These are phyloP conservation scores for Clarias fuscus DNA, from an alignment of 2,797 vertebrate genomes.

Conservation along the genomic window DNA sequence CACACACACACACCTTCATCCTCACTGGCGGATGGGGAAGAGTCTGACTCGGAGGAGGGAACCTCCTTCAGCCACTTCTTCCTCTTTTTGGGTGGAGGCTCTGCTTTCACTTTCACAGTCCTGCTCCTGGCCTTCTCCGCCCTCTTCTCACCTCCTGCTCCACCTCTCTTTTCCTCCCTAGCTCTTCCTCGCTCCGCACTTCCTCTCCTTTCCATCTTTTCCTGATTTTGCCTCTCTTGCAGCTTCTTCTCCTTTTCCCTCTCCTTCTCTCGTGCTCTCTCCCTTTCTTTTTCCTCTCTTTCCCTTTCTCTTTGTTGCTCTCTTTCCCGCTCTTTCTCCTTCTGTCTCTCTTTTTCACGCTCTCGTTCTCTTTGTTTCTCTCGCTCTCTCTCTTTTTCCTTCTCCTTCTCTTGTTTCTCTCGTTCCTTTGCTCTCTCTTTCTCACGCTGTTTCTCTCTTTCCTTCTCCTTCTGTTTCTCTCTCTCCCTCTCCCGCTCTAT, in stretches of 20 bases:
- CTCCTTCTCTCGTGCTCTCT: constrained; percentile 48
- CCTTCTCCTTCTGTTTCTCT: constrained; percentile 33
- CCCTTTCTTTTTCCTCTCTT: constrained; percentile 21
- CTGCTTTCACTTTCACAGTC: constrained; percentile 65
- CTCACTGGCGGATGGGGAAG: constrained; percentile 79
- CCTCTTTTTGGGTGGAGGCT: constrained; percentile 80
- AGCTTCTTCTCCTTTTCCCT: constrained; percentile 54
- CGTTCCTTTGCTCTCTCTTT: constrained; percentile 47
- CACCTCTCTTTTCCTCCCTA: constrained; percentile 60
- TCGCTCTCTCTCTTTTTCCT: constrained; percentile 8
- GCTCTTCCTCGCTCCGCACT: constrained; percentile 56
- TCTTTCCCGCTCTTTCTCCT: constrained; percentile 15
- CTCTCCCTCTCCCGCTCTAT: constrained; percentile 32
- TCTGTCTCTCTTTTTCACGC: constrained; percentile 46
- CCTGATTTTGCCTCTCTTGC: constrained; percentile 49
- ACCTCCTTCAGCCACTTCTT: constrained; percentile 88
- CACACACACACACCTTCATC: constrained; percentile 69
- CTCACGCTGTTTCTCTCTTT: constrained; percentile 54
- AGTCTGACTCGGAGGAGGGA: constrained; percentile 80
- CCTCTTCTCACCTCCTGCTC: constrained; percentile 63
- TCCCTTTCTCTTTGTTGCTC: constrained; percentile 32
- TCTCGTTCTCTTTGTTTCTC: constrained; percentile 44
- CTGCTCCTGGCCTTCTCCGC: constrained; percentile 60
- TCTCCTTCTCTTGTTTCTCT: constrained; percentile 35
- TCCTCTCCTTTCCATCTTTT: constrained; percentile 55